Evolutionary conservation across 2,888 invertebrate species (phyloP).

Genomic region (Osmoderma eremita): DNA sequence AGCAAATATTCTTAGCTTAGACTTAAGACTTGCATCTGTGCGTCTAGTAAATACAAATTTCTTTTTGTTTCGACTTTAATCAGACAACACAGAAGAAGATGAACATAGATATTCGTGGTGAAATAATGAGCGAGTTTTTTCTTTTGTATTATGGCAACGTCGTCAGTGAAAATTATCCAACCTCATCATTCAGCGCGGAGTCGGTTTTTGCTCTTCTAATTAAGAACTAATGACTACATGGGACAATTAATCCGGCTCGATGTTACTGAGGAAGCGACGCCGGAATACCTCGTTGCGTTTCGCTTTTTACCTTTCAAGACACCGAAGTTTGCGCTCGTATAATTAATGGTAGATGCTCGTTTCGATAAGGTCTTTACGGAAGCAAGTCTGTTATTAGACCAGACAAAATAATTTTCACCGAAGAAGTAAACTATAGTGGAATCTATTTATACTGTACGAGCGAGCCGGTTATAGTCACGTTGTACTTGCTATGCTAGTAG

Average conservation of each 20-base stretch:
- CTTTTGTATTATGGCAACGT: neutral
- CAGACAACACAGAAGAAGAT: too few relatives aligned
- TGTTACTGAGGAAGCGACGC: constrained; percentile 9
- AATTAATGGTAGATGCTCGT: constrained; percentile 14
- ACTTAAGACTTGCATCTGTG: too few relatives aligned
- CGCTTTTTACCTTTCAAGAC: constrained; percentile 1
- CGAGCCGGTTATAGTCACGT: too few relatives aligned
- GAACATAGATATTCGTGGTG: neutral
- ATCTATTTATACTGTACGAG: too few relatives aligned
- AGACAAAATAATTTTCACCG: neutral
- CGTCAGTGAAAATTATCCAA: neutral
- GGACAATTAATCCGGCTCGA: constrained; percentile 10
- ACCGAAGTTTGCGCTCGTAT: neutral
- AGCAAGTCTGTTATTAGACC: neutral
- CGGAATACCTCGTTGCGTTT: constrained; percentile 2
- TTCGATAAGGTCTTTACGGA: constrained; percentile 11
- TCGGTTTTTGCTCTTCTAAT: constrained; percentile 8
- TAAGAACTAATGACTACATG: constrained; percentile 19
- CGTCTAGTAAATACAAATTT: too few relatives aligned
- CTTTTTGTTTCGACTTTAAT: too few relatives aligned
- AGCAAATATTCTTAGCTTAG: too few relatives aligned
- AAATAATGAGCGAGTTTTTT: neutral
- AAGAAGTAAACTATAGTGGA: too few relatives aligned
- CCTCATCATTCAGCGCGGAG: constrained; percentile 5
- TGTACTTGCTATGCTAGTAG: too few relatives aligned